A percentile compares a stretch with the other conserved stretches of the same genome.
Conservation (phyloP, 2,113 vertebrate species). For the Psilopsiagon aurifrons region DNA sequence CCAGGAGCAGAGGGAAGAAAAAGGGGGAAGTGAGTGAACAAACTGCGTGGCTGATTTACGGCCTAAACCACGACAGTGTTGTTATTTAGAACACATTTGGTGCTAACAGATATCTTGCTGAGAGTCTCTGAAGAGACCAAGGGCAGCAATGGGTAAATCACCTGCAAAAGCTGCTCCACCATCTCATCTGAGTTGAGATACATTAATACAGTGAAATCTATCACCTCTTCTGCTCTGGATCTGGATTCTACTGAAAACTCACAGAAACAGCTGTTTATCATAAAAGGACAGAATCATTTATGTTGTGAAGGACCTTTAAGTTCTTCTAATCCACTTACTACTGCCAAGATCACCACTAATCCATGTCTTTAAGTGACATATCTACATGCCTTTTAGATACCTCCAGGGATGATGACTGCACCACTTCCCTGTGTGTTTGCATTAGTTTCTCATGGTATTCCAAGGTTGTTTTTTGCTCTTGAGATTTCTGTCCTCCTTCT, state of each 20-base stretch:
- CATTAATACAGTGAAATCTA: neutral
- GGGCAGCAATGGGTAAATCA: neutral
- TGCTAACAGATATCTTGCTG: neutral
- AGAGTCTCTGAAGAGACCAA: neutral
- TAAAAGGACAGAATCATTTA: neutral
- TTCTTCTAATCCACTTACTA: neutral
- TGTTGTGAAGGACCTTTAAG: neutral
- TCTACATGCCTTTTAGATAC: neutral
- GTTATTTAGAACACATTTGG: neutral
- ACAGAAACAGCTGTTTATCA: neutral
- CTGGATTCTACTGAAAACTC: neutral
- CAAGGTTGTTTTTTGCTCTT: neutral
- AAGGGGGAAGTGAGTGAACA: too few species aligned
- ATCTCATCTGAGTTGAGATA: neutral
- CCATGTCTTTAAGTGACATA: neutral
- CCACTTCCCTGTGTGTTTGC: neutral
- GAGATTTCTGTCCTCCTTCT: neutral
- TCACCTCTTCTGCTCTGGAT: neutral
- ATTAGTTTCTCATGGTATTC: neutral
- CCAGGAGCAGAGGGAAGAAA: too few species aligned
- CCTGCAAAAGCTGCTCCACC: neutral
- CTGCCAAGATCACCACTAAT: neutral
- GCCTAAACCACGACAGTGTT: too few species aligned
- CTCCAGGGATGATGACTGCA: neutral
- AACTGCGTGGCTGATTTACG: too few species aligned